Evolutionary conservation across 2,113 vertebrate genomes (phyloP), one percentile per base, ranked within the genome.

Genomic region (Galbula dea): DNA sequence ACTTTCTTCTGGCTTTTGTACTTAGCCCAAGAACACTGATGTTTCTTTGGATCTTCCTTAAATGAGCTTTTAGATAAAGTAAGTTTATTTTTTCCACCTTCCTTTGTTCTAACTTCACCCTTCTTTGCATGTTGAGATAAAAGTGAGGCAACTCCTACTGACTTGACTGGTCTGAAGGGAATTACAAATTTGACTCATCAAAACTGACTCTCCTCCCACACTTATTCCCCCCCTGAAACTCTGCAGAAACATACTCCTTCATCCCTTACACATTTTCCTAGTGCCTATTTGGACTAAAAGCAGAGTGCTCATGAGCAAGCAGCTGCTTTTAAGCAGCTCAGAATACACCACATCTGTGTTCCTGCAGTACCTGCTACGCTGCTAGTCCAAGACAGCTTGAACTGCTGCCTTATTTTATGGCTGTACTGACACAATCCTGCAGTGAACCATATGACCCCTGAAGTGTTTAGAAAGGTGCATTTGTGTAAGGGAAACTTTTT

Each of bases 381-480:
- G 88, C 45, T 46, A 30, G 79, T 57, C 76, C 27, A 5, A 91
- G 93, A 72, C 89, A 88, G 75, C 84, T 65, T 17, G 71, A 77
- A 41, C 55, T 41, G 89, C 85, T 5, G 22, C 66, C 76, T 92
- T 29, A 22, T 95, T 96, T 98, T 96, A 97, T 95, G 95, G 94
- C 96, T 94, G 91, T 58, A 86, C 90, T 95, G 92, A 96, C 92
- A 97, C 96, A 96, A 78, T 71, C 93, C 90, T 91, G 88, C 84
- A 95, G 85, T 96, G 96, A 97, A 96, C 96, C 94, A 78, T 36
- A 84, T 2, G 94, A 93, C 95, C 95, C 90, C 83, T 69, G 92
- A 94, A 96, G 95, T 95, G 88, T 93, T 96, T 93, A 85, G 86
- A 96, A 96, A 96, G 96, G 94, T 87, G 91, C 87, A 86, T 91